These are phyloP conservation scores for Micronycteris hirsuta DNA, from an alignment of 2,113 vertebrate species.

Conservation along the genomic window DNA sequence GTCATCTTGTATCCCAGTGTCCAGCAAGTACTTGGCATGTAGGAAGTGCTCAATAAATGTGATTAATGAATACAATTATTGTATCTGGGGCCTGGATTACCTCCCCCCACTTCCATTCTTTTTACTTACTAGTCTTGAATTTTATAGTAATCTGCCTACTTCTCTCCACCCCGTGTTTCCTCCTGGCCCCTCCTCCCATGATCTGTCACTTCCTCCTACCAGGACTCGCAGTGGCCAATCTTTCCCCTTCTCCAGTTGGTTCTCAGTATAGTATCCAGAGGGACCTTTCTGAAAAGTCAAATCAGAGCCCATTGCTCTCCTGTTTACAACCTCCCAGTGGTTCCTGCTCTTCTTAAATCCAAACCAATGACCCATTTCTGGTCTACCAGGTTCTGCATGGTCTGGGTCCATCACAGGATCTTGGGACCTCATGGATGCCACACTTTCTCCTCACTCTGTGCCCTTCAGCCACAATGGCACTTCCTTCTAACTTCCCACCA, in stretches of 20 bases:
- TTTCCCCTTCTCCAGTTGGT: neutral
- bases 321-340: neutral
- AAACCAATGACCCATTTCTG: neutral
- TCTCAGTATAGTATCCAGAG: neutral
- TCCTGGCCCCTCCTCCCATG: too few relatives aligned
- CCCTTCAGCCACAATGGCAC: neutral
- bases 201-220: neutral
- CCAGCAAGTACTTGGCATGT: too few relatives aligned
- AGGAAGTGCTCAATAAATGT: neutral
- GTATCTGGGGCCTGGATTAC: neutral
- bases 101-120: neutral
- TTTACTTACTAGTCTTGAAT: neutral
- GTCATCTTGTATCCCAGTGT: neutral
- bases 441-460: neutral
- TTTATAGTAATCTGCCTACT: neutral
- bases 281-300: neutral
- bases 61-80: neutral
- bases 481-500: neutral
- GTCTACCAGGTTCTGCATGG: neutral
- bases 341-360: neutral
- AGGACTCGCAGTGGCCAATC: neutral
- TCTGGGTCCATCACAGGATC: neutral
- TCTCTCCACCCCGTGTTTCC: neutral
- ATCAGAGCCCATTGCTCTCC: neutral
- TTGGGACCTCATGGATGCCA: neutral